phyloP scores from a whole-genome alignment of 2,888 invertebrate species.

The Trachelus stipa region DNA sequence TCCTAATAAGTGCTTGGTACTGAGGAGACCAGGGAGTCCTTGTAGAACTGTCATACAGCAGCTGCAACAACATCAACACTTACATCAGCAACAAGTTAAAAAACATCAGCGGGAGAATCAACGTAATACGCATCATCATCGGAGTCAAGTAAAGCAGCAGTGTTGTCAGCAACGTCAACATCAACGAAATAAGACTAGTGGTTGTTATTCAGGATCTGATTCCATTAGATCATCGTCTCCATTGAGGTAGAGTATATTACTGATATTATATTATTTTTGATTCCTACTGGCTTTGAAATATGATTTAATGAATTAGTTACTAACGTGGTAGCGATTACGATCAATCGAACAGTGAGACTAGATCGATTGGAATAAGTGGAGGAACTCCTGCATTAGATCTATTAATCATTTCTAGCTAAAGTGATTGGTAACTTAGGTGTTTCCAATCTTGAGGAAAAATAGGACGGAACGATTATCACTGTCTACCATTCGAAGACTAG shows the following conservation, averaged over 20 bases:
- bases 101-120: neutral
- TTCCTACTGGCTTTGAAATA: too few relatives aligned
- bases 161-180: neutral
- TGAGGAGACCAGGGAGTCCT: conserved; percentile 26
- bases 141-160: neutral
- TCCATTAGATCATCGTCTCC: neutral
- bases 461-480: neutral
- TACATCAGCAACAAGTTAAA: conserved; percentile 7
- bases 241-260: neutral
- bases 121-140: neutral
- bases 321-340: neutral
- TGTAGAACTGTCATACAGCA: conserved; percentile 17
- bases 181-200: neutral
- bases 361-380: neutral
- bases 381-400: neutral
- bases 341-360: neutral
- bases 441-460: conserved; percentile 19
- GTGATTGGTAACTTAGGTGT: conserved; percentile 27
- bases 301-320: neutral
- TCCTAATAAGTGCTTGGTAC: conserved; percentile 11
- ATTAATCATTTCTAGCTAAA: conserved; percentile 2
- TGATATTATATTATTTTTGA: neutral
- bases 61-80: conserved; percentile 16
- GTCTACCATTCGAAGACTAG: neutral
- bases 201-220: neutral